Percentiles rank a stretch among this genome's conserved stretches.
Evolutionary conservation across 1,140 invertebrate genomes (phyloP).

Genomic region (Berghia stephanieae): DNA sequence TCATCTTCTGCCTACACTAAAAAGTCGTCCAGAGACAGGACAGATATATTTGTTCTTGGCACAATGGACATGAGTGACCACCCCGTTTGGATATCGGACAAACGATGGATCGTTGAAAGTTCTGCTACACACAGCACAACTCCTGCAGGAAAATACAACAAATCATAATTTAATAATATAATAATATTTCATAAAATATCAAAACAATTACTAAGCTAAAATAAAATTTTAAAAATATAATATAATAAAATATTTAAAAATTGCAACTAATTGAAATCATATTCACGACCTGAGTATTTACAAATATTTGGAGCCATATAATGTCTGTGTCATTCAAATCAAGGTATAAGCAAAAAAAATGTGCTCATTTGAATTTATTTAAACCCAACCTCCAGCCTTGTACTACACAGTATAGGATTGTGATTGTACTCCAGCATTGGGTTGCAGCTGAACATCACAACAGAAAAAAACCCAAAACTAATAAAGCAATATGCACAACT

Average conservation of each 20-base stretch:
- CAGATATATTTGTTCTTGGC: slow-evolving; percentile 66
- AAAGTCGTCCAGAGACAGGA: slow-evolving; percentile 63
- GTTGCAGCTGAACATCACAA: too few species aligned
- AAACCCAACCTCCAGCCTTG: too few species aligned
- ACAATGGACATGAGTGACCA: slow-evolving; percentile 68
- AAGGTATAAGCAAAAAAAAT: too few species aligned
- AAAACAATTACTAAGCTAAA: not conserved
- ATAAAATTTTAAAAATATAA: not conserved
- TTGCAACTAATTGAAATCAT: not conserved
- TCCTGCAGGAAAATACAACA: slow-evolving; percentile 57
- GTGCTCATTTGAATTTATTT: too few species aligned
- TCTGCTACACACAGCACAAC: slow-evolving; percentile 68
- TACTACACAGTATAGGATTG: too few species aligned
- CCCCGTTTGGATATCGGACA: slow-evolving; percentile 68
- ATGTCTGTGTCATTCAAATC: too few species aligned
- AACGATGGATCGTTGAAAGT: slow-evolving; percentile 66
- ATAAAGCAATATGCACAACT: too few species aligned
- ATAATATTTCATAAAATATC: not conserved
- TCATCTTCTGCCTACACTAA: slow-evolving; percentile 47
- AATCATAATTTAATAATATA: not conserved
- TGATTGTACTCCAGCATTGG: too few species aligned
- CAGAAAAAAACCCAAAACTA: too few species aligned
- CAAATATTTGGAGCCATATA: too few species aligned
- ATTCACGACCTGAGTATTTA: too few species aligned
- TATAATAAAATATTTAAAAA: not conserved